Evolutionary conservation across 2,888 invertebrate species (phyloP).

Genomic region (Keiferia lycopersicella): DNA sequence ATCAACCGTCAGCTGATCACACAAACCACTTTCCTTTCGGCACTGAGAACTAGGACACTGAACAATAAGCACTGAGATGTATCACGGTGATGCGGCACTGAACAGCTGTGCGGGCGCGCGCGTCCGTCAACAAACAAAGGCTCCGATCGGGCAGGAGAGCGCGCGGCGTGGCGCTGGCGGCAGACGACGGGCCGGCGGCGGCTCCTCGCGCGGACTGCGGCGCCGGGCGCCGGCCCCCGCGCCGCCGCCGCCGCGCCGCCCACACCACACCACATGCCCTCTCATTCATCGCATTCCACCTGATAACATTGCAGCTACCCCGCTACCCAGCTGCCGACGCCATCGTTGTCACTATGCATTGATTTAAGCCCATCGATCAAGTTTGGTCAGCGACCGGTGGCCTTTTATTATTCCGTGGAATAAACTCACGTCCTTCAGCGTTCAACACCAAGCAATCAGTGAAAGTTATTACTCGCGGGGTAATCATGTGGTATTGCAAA

Average conservation of each 20-base stretch:
- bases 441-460: neutral
- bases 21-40: slow-evolving; percentile 48
- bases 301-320: slow-evolving; percentile 44
- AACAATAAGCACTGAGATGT: slow-evolving; percentile 38
- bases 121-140: slow-evolving; percentile 73
- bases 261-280: slow-evolving; percentile 44
- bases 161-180: slow-evolving; percentile 47
- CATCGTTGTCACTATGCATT: slow-evolving; percentile 16
- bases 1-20: slow-evolving; percentile 57
- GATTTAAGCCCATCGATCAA: slow-evolving; percentile 10
- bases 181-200: slow-evolving; percentile 63
- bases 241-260: slow-evolving; percentile 40
- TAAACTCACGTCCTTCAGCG: neutral
- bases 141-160: slow-evolving; percentile 47
- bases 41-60: slow-evolving; percentile 49
- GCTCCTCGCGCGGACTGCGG: slow-evolving; percentile 74
- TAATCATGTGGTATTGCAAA: neutral
- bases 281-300: slow-evolving; percentile 46
- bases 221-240: slow-evolving; percentile 43
- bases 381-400: neutral
- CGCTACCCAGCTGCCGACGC: slow-evolving; percentile 31
- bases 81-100: slow-evolving; percentile 41
- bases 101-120: slow-evolving; percentile 57
- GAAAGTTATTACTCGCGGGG: slow-evolving; percentile 2
- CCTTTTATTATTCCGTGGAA: neutral